phyloP scores from a whole-genome alignment of 2,888 invertebrate species.

The Drosophila prolongata region DNA sequence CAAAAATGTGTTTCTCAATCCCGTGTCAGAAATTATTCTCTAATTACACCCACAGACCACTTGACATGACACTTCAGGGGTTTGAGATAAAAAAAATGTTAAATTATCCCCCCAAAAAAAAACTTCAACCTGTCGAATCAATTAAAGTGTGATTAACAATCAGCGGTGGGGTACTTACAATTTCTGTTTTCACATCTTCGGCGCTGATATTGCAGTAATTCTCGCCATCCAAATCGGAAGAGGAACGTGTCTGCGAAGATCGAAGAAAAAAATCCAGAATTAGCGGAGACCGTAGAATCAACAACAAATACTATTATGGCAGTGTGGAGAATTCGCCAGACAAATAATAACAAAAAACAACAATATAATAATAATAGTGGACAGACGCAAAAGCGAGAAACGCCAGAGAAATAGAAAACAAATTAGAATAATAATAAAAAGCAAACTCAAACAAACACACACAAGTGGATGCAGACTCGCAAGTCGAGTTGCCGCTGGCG shows the following conservation, averaged over 20 bases:
- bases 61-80: neutral
- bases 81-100: conserved; percentile 5
- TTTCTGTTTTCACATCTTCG: conserved; percentile 84
- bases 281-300: conserved; percentile 44
- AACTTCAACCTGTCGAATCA: conserved; percentile 28
- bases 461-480: conserved; percentile 35
- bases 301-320: conserved; percentile 57
- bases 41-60: conserved; percentile 26
- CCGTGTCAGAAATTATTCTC: conserved; percentile 1
- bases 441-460: conserved; percentile 51
- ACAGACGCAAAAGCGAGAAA: conserved; percentile 37
- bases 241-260: conserved; percentile 75
- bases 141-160: conserved; percentile 52
- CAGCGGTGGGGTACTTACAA: conserved; percentile 74
- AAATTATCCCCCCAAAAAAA: conserved; percentile 11
- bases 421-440: conserved; percentile 74
- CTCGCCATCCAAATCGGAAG: conserved; percentile 77
- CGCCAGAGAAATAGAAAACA: conserved; percentile 52
- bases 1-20: neutral
- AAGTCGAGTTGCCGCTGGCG: conserved; percentile 50
- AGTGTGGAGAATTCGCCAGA: conserved; percentile 65
- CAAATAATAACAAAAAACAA: conserved; percentile 58
- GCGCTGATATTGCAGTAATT: conserved; percentile 82
- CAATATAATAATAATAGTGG: conserved; percentile 48
- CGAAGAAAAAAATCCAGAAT: conserved; percentile 27